Evolutionary conservation across 2,888 invertebrate species (phyloP), one percentile per base, ranked within the genome.

Genomic region (Pandemis cinnamomeana): DNA sequence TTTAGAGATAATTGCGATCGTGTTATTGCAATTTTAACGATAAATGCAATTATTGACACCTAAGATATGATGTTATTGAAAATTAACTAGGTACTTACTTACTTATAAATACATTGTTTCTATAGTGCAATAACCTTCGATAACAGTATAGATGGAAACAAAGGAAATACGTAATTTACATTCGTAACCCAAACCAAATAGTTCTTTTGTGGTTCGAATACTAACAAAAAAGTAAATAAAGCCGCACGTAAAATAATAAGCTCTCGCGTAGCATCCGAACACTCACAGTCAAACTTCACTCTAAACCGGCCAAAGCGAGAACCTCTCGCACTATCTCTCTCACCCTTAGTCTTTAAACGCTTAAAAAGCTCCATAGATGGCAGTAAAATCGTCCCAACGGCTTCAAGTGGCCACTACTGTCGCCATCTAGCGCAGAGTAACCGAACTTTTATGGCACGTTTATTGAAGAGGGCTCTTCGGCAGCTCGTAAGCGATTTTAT

Each of bases 401-500:
- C 86, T 91, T 90, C 84, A 91, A 91, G 89, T 89, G 87, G 89
- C 92, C 89, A 91, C 94, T 93, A 92, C 87, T 90, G 88, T 90
- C 90, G 93, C 93, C 94, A 94, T 94, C 94, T 94, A 93, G 90
- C 89, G 86, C 84, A 85, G 89, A 88, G 89, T 91, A 92, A 92
- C 91, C 85, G 90, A 94, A 94, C 94, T 94, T 93, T 94, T 94
- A 94, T 90, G 87, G 91, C 89, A 89, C 91, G 89, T 92, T 94
- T 91, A 93, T 93, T 92, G 93, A 90, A 93, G 94, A 93, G 94
- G 92, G 93, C 92, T 92, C 94, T 94, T 93, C 91, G 90, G 93
- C 91, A 92, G 93, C 90, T 94, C 94, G 93, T 94, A 93, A 94
- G 93, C 92, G 93, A 91, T 93, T 94, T 93, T 93, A 94, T 91